Conservation (phyloP, 2,797 vertebrate species). For the Eurystomus glaucurus region DNA sequence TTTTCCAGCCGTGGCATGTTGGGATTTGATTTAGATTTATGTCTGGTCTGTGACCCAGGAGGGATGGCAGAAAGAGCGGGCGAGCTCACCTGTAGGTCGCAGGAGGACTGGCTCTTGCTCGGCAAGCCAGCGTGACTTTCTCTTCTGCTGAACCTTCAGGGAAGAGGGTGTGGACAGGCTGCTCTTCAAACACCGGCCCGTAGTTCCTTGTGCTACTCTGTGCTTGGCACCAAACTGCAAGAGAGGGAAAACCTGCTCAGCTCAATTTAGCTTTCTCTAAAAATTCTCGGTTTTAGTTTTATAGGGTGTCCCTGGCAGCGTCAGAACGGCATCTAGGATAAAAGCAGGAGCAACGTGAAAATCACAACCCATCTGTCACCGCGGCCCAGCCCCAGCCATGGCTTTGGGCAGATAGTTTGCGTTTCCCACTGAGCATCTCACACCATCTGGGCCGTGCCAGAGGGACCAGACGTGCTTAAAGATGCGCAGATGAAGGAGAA, state of each 20-base stretch:
- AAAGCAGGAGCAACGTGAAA: background rate
- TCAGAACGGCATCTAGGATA: background rate
- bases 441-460: background rate
- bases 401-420: accelerated
- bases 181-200: conserved; percentile 95
- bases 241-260: background rate
- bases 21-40: background rate
- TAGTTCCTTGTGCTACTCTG: conserved; percentile 83
- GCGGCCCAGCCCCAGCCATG: background rate
- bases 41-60: background rate
- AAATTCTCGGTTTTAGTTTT: background rate
- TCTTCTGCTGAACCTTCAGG: conserved; percentile 93
- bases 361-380: background rate
- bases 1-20: background rate
- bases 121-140: conserved; percentile 91
- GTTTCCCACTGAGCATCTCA: accelerated
- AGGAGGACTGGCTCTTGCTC: conserved; percentile 92
- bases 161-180: conserved; percentile 91
- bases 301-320: background rate
- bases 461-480: background rate
- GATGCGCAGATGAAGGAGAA: accelerated
- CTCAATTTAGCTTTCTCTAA: background rate
- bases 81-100: conserved; percentile 91
- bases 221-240: conserved; percentile 87
- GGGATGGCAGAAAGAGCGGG: background rate